Evolutionary conservation across 2,888 invertebrate species (phyloP).

Genomic region (Tetanocera ferruginea): DNA sequence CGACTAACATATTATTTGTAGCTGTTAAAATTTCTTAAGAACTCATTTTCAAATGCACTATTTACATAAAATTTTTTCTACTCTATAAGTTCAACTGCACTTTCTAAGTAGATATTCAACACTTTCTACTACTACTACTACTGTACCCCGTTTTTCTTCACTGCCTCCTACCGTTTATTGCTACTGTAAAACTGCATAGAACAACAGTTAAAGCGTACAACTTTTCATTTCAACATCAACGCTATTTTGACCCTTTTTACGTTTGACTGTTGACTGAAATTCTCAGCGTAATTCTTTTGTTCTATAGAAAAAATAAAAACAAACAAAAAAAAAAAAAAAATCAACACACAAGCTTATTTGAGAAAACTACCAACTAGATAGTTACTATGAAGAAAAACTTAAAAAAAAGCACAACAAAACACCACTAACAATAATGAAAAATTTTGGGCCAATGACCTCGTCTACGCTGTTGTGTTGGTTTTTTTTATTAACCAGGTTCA

Average conservation of each 20-base stretch:
- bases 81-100: no score
- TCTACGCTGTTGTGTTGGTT: not conserved
- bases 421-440: constrained; percentile 13
- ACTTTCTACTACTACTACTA: no score
- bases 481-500: constrained; percentile 15
- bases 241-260: constrained; percentile 9
- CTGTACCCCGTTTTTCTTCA: no score
- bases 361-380: not conserved
- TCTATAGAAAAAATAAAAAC: not conserved
- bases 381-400: not conserved
- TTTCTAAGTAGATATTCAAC: no score
- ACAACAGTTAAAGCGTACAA: not conserved
- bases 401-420: not conserved
- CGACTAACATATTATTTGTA: no score
- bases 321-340: no score
- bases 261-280: not conserved
- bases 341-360: not conserved
- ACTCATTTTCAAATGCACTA: no score
- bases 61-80: no score
- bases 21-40: no score
- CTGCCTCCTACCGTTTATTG: not conserved
- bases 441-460: constrained; percentile 35
- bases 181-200: not conserved
- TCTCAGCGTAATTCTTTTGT: not conserved
- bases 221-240: constrained; percentile 21